These are phyloP conservation scores for Copidosoma aretas DNA, from an alignment of 2,888 invertebrate genomes.

Conservation along the genomic window DNA sequence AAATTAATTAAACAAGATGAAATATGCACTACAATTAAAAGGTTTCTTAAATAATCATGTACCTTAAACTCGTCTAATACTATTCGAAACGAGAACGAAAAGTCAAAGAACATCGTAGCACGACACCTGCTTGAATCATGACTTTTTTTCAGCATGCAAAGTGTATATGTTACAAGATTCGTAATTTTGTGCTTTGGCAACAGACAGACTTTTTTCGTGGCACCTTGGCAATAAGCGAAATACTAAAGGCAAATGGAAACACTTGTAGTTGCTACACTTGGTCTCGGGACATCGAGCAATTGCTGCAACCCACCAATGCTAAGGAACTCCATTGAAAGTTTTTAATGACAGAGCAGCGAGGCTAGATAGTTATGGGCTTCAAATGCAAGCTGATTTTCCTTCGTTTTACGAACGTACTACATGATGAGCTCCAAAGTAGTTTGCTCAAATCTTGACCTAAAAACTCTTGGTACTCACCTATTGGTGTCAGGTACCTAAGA, in stretches of 20 bases:
- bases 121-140: constrained; percentile 98
- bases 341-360: constrained; percentile 94
- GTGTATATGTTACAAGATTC: constrained; percentile 85
- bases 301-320: constrained; percentile 84
- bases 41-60: constrained; percentile 90
- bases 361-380: constrained; percentile 96
- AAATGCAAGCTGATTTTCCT: constrained; percentile 92
- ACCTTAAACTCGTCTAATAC: constrained; percentile 94
- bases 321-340: constrained; percentile 96
- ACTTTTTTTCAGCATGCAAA: constrained; percentile 95
- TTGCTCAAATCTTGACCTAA: constrained; percentile 90
- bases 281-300: constrained; percentile 87
- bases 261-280: constrained; percentile 94
- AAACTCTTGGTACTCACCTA: constrained; percentile 98
- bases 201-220: constrained; percentile 94
- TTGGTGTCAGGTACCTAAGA: constrained; percentile 87
- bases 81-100: constrained; percentile 90
- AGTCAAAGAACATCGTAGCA: constrained; percentile 97
- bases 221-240: constrained; percentile 95
- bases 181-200: constrained; percentile 79
- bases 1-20: no score
- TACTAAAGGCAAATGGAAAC: constrained; percentile 97
- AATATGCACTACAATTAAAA: constrained; percentile 85
- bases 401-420: constrained; percentile 84
- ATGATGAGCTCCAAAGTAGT: constrained; percentile 90